These are phyloP conservation scores for Opisthocomus hoazin DNA, from an alignment of 2,113 vertebrate genomes.

Conservation along the genomic window DNA sequence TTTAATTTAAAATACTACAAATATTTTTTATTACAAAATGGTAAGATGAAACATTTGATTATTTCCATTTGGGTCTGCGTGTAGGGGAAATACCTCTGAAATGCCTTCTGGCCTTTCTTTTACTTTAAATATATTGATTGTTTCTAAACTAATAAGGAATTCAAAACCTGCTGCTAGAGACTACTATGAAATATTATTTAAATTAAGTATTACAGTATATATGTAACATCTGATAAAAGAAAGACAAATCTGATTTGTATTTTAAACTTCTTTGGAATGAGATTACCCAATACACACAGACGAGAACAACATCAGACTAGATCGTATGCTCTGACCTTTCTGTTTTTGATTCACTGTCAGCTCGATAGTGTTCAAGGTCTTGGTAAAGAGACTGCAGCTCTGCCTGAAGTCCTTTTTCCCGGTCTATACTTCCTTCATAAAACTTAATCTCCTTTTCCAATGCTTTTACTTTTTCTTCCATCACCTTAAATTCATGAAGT, in stretches of 20 bases:
- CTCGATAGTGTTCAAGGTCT: slow-evolving; percentile 64
- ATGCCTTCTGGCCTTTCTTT: neutral
- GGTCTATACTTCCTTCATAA: slow-evolving; percentile 70
- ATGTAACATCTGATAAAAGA: neutral
- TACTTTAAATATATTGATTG: neutral
- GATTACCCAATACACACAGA: neutral
- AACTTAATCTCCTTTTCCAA: slow-evolving; percentile 78
- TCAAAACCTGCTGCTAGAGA: neutral
- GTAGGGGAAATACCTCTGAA: neutral
- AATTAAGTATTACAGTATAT: neutral
- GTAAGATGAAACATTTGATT: neutral
- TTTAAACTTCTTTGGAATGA: neutral
- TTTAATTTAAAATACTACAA: neutral
- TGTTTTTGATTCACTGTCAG: slow-evolving; percentile 66
- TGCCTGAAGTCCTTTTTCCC: slow-evolving; percentile 72
- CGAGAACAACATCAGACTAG: neutral
- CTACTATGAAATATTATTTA: neutral
- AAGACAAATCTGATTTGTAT: neutral
- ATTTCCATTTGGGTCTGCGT: neutral
- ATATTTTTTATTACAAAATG: neutral
- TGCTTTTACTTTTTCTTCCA: slow-evolving; percentile 78
- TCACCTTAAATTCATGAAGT: slow-evolving; percentile 84
- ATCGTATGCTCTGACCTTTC: slow-evolving; percentile 63
- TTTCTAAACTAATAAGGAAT: neutral
- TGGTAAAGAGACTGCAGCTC: slow-evolving; percentile 66